Evolutionary conservation across 2,888 invertebrate genomes (phyloP).

Genomic region (Eupithecia tripunctaria): DNA sequence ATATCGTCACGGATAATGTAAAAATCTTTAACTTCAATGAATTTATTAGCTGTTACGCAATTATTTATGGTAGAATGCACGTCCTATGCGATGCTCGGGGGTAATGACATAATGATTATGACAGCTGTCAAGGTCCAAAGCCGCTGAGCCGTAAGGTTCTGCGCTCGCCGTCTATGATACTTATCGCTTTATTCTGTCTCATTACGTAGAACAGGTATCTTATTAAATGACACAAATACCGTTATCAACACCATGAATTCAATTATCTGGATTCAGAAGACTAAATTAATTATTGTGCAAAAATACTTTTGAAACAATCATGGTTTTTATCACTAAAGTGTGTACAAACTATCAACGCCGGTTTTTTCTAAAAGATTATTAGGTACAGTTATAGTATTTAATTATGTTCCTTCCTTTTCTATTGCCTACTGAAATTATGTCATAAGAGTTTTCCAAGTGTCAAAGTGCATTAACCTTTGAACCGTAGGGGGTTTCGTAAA

Average conservation of each 20-base stretch:
- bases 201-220: slow-evolving; percentile 5
- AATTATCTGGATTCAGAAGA: background rate
- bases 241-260: background rate
- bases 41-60: slow-evolving; percentile 9
- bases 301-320: too few species aligned
- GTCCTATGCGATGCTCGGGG: slow-evolving; percentile 9
- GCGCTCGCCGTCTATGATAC: slow-evolving; percentile 6
- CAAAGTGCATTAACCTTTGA: slow-evolving; percentile 69
- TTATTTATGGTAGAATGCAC: slow-evolving; percentile 16
- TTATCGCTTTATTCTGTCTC: slow-evolving; percentile 5
- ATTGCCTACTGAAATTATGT: background rate
- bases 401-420: background rate
- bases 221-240: background rate
- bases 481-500: slow-evolving; percentile 64
- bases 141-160: slow-evolving; percentile 10
- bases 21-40: slow-evolving; percentile 6
- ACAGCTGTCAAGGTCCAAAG: slow-evolving; percentile 9
- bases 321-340: too few species aligned
- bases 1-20: slow-evolving; percentile 8
- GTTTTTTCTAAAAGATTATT: too few species aligned
- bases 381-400: background rate
- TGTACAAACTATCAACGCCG: background rate
- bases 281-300: background rate
- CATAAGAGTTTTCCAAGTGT: slow-evolving; percentile 47
- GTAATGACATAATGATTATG: slow-evolving; percentile 18